Evolutionary conservation across 2,113 vertebrate species (phyloP).

Genomic region (Stercorarius parasiticus): DNA sequence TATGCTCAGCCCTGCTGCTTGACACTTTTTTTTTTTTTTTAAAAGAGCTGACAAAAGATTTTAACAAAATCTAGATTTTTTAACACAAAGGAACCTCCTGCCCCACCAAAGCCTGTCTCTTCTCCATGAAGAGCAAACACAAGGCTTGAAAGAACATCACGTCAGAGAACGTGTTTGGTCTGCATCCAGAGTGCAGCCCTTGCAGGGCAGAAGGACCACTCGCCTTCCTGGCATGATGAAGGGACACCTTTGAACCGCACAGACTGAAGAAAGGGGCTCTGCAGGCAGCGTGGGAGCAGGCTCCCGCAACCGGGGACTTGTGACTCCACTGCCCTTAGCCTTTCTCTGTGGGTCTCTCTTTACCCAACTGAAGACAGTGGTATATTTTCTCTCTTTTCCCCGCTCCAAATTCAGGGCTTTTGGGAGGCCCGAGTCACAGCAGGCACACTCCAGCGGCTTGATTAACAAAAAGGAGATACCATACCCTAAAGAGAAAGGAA

Average conservation of each 20-base stretch:
- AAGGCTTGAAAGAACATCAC: neutral
- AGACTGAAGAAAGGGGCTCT: neutral
- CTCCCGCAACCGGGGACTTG: rapidly evolving
- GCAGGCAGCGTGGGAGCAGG: neutral
- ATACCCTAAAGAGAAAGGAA: neutral
- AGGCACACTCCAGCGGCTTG: neutral
- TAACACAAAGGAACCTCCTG: neutral
- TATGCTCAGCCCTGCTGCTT: neutral
- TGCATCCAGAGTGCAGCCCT: neutral
- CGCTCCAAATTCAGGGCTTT: neutral
- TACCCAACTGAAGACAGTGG: rapidly evolving
- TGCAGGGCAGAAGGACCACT: neutral
- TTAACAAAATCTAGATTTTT: neutral
- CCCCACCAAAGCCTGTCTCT: neutral
- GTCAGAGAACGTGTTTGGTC: neutral
- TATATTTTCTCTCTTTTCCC: neutral
- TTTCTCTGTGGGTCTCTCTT: rapidly evolving
- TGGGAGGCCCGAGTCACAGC: neutral
- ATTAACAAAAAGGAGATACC: neutral
- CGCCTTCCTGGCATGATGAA: rapidly evolving
- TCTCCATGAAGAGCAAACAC: rapidly evolving
- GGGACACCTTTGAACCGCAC: neutral
- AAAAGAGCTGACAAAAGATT: neutral
- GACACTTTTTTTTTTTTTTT: neutral
- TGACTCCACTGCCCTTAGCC: neutral